A percentile compares a stretch with the other conserved stretches of the same genome.
phyloP scores from a whole-genome alignment of 2,888 invertebrate genomes.

The Spodoptera exigua region DNA sequence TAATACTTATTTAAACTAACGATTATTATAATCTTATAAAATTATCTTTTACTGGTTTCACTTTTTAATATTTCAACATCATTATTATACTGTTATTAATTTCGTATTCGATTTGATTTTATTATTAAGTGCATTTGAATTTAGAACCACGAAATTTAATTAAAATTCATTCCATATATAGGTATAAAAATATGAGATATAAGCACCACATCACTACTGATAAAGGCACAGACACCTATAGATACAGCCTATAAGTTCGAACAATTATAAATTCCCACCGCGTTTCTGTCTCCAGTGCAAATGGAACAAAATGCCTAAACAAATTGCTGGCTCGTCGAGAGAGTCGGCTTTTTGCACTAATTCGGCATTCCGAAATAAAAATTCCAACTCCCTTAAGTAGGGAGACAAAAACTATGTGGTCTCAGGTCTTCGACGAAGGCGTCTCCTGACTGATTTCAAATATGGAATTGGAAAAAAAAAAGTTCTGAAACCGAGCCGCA shows the following conservation, averaged over 20 bases:
- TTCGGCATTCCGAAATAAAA: conserved; percentile 90
- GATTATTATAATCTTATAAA: no score
- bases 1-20: no score
- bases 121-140: not conserved
- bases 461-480: conserved; percentile 70
- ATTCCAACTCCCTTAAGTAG: conserved; percentile 86
- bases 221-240: conserved; percentile 57
- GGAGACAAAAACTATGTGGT: conserved; percentile 73
- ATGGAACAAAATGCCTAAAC: conserved; percentile 88
- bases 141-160: not conserved
- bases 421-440: conserved; percentile 76
- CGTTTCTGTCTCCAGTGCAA: conserved; percentile 73
- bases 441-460: conserved; percentile 66
- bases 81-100: no score
- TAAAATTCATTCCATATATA: not conserved
- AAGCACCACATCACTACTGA: conserved; percentile 27
- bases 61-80: no score
- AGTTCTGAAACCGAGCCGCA: conserved; percentile 71
- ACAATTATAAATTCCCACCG: conserved; percentile 80
- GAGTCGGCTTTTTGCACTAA: conserved; percentile 87
- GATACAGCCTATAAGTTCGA: conserved; percentile 71
- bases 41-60: no score
- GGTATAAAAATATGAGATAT: not conserved
- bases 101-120: no score
- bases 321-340: conserved; percentile 84